phyloP scores from a whole-genome alignment of 1,140 invertebrate genomes.

The Tetramorium parvispinum region DNA sequence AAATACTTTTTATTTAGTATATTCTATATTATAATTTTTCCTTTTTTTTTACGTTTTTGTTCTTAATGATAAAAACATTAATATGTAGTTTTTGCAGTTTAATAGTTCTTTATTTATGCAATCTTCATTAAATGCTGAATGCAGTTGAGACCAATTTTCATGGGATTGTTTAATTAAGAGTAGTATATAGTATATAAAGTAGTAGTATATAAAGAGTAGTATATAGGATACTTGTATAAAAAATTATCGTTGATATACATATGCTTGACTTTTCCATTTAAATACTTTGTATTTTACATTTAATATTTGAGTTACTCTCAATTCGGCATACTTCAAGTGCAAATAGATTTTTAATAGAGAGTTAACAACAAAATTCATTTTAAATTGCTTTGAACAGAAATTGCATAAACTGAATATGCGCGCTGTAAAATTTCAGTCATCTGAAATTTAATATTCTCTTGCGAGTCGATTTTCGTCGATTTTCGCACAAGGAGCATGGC shows the following conservation, averaged over 20 bases:
- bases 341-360: background rate
- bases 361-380: slow-evolving; percentile 22
- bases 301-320: background rate
- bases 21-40: slow-evolving; percentile 6
- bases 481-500: slow-evolving; percentile 9
- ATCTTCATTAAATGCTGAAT: background rate
- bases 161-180: background rate
- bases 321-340: background rate
- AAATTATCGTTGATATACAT: background rate
- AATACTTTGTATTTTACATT: background rate
- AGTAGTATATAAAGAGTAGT: no score
- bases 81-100: background rate
- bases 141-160: background rate
- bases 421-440: background rate
- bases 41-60: background rate
- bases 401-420: background rate
- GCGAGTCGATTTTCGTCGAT: background rate
- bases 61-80: background rate
- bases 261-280: background rate
- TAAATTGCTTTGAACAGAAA: slow-evolving; percentile 1
- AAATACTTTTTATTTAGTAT: slow-evolving; percentile 2
- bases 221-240: background rate
- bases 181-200: no score
- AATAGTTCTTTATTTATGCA: background rate
- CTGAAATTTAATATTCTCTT: background rate